A percentile compares a stretch with the other conserved stretches of the same genome.
Conservation (phyloP, 1,140 invertebrate species). For the Scaptomyza pallida region DNA sequence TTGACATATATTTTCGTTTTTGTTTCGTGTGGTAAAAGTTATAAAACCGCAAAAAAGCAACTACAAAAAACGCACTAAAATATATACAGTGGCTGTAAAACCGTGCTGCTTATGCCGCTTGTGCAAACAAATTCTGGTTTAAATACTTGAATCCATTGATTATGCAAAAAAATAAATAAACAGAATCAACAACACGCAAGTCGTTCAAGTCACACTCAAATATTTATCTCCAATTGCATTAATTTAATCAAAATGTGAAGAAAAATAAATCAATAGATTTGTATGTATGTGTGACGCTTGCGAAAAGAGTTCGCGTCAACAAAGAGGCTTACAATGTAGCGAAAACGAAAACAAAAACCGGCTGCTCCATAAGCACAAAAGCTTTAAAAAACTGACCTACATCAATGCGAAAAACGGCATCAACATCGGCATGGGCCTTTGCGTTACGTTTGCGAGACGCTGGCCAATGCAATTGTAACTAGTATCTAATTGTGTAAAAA, state of each 20-base stretch:
- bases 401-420: slow-evolving; percentile 65
- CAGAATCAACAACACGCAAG: slow-evolving; percentile 20
- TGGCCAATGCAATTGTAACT: slow-evolving; percentile 63
- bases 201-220: slow-evolving; percentile 27
- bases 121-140: slow-evolving; percentile 62
- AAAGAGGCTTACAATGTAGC: no score
- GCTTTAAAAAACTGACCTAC: slow-evolving; percentile 73
- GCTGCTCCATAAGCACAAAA: slow-evolving; percentile 63
- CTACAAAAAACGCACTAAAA: slow-evolving; percentile 19
- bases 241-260: slow-evolving; percentile 53
- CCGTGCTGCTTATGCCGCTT: slow-evolving; percentile 2
- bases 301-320: slow-evolving; percentile 62
- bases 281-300: slow-evolving; percentile 35
- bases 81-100: slow-evolving; percentile 30
- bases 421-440: slow-evolving; percentile 52
- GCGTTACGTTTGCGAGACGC: slow-evolving; percentile 17
- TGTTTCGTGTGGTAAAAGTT: slow-evolving; percentile 39
- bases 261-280: slow-evolving; percentile 12
- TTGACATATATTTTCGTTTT: slow-evolving; percentile 71
- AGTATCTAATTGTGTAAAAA: slow-evolving; percentile 72
- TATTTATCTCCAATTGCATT: slow-evolving; percentile 67
- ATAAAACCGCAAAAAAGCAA: slow-evolving; percentile 27
- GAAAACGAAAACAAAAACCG: slow-evolving; percentile 50
- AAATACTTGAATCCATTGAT: slow-evolving; percentile 19
- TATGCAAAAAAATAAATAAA: slow-evolving; percentile 52